Evolutionary conservation across 2,113 vertebrate species (phyloP).

Genomic region (Recurvirostra avosetta): DNA sequence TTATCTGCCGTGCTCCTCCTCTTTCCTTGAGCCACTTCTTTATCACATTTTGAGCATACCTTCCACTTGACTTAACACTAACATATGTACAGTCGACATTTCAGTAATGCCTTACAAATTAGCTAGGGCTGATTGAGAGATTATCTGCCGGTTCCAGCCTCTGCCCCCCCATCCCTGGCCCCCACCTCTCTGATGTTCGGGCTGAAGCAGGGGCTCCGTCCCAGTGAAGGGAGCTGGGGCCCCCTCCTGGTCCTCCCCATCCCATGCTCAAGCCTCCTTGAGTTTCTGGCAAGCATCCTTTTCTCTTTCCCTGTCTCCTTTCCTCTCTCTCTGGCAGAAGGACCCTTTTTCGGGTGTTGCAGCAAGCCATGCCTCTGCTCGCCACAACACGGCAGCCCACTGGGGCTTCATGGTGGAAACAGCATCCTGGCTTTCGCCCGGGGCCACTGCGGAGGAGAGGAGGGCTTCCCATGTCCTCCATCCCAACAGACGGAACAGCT

Average conservation of each 20-base stretch:
- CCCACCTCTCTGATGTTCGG: rapidly evolving
- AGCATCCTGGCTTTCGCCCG: rapidly evolving
- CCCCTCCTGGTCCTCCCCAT: neutral
- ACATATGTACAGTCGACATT: neutral
- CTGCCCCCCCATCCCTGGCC: neutral
- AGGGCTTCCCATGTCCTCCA: rapidly evolving
- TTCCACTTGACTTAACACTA: slow-evolving; percentile 55
- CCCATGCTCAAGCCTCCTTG: rapidly evolving
- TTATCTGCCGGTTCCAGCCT: neutral
- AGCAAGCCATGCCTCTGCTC: neutral
- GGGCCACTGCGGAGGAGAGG: rapidly evolving
- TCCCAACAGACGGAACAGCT: neutral
- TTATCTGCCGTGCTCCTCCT: neutral
- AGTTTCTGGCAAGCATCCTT: neutral
- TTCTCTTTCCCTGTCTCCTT: neutral
- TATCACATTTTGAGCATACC: slow-evolving; percentile 42
- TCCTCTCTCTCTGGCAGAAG: neutral
- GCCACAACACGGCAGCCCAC: rapidly evolving
- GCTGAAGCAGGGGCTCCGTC: rapidly evolving
- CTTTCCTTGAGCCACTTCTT: slow-evolving; percentile 20
- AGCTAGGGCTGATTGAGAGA: neutral
- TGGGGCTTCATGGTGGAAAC: neutral
- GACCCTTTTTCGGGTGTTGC: neutral
- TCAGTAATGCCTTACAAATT: slow-evolving; percentile 50
- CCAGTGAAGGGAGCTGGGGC: neutral